Conservation (phyloP, 2,888 invertebrate species). For the Atrina japonica region DNA sequence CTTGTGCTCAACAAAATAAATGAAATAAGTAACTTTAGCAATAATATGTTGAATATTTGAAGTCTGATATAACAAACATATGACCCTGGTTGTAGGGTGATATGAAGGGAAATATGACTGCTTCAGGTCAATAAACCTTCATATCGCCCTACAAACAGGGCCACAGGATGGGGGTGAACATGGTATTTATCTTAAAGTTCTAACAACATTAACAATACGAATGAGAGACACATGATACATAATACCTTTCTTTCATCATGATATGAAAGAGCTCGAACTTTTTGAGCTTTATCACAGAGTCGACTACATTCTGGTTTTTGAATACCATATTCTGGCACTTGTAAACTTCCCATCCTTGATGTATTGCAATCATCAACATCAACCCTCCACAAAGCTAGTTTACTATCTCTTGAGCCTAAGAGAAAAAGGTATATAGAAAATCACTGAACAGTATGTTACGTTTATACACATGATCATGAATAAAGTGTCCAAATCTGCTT, state of each 20-base stretch:
- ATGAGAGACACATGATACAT: too few relatives aligned
- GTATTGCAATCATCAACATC: constrained; percentile 43
- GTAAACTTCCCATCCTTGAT: constrained; percentile 59
- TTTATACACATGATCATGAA: not conserved
- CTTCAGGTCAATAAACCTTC: too few relatives aligned
- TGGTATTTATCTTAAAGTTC: too few relatives aligned
- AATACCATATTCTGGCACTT: constrained; percentile 70
- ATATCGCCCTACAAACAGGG: too few relatives aligned
- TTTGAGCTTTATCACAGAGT: constrained; percentile 86
- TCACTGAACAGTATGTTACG: not conserved
- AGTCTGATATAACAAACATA: too few relatives aligned
- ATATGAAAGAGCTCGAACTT: constrained; percentile 92
- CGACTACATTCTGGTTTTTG: constrained; percentile 68
- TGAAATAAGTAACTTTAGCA: too few relatives aligned
- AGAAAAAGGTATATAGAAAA: not conserved
- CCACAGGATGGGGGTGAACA: too few relatives aligned
- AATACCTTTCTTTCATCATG: constrained; percentile 87
- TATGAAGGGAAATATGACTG: too few relatives aligned
- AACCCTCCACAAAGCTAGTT: constrained; percentile 94
- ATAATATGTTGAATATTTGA: too few relatives aligned
- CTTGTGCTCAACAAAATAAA: too few relatives aligned
- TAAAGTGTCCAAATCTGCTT: not conserved
- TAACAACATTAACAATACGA: too few relatives aligned
- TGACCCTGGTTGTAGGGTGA: too few relatives aligned
- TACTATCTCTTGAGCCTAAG: constrained; percentile 91